Base-by-base conservation (phyloP, 1,140 invertebrate species). In the Zaprionus capensis region DNA sequence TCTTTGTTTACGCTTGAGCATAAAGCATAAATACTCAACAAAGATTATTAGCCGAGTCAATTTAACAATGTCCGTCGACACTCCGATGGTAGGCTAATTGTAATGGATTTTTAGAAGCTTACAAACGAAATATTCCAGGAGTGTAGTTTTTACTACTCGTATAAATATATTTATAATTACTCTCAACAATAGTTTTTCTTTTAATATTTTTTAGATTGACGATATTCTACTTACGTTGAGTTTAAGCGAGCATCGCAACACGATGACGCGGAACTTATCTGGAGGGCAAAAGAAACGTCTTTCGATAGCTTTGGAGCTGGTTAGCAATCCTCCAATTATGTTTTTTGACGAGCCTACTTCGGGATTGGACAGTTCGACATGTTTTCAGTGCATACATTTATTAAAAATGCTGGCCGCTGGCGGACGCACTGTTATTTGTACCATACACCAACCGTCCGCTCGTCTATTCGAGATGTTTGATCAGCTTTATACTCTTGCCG, bases 281-380 rank as follows among this genome's bases (percentile, higher is more conserved):
- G 98, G 98, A 36, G 98, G 98, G 7, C 98, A 99, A 92, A 97
- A 98, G 92, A 99, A 99, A 92, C 95, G 98, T 78, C 94, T 99
- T 6, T 98, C 98, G 1, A 99, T 99, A 58, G 98, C 98, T n/a
- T 93, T 99, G 63, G 98, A 99, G 93, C 93, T 99, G 55, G 96
- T 99, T 65, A 99, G 98, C 93, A 99, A 99, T 93, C 98, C 98
- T 22, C 94, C 94, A 2, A 96, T 99, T 65, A 99, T 99, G 97
- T 99, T 99, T 93, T 99, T 99, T 91, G 98, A 99, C 92, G 98
- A 99, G 92, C 98, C 98, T 1, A 99, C 98, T 1, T 98, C 98
- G 81, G 98, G 98, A 15, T 93, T 99, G 91, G 98, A 99, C 93
- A 98, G 97, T 81, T 98, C 97, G 0, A 98, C 97, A 0, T 98